Evolutionary conservation across 2,888 invertebrate genomes (phyloP).

Genomic region (Lasioglossum lativentre): DNA sequence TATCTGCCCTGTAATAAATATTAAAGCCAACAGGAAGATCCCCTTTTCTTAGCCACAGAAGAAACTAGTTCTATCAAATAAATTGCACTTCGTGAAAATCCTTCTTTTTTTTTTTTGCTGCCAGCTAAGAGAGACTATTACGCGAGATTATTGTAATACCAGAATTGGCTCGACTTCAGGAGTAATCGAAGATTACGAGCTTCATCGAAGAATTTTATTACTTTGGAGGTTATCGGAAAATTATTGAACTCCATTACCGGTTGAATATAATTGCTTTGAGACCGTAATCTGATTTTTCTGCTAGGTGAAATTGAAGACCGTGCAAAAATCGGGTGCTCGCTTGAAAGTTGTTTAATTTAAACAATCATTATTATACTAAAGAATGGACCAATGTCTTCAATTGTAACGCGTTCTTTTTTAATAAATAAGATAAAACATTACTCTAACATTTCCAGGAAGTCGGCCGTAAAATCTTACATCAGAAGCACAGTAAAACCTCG

Average conservation of each 20-base stretch:
- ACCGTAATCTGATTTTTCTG: neutral
- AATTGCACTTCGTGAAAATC: neutral
- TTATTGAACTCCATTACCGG: constrained; percentile 5
- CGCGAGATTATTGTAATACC: neutral
- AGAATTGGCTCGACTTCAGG: neutral
- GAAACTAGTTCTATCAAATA: neutral
- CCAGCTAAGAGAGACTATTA: neutral
- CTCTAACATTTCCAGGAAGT: too few relatives aligned
- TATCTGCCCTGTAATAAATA: constrained; percentile 1
- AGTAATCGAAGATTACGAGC: constrained; percentile 1
- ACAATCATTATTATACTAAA: too few relatives aligned
- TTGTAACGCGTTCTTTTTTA: too few relatives aligned
- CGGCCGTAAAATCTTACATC: neutral
- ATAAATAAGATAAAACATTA: too few relatives aligned
- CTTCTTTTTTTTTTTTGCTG: neutral
- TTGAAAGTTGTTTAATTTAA: neutral
- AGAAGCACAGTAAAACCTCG: too few relatives aligned
- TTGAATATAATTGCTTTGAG: constrained; percentile 2
- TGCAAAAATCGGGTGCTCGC: neutral
- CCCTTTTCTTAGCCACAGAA: neutral
- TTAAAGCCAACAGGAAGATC: neutral
- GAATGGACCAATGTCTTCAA: too few relatives aligned
- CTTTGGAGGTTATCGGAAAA: neutral
- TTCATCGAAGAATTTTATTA: neutral
- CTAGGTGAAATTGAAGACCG: neutral